Evolutionary conservation across 2,113 vertebrate genomes (phyloP).

Genomic region (Reinhardtius hippoglossoides): DNA sequence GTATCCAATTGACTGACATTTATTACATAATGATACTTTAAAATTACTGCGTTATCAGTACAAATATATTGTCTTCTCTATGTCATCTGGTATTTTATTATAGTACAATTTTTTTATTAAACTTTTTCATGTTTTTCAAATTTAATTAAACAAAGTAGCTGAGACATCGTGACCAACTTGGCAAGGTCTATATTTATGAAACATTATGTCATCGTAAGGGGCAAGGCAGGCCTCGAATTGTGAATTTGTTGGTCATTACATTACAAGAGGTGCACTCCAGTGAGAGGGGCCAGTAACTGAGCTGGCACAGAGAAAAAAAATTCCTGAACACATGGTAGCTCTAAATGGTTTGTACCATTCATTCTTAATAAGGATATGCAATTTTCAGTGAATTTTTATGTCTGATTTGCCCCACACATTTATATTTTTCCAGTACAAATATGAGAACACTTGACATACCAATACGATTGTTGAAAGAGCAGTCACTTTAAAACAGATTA

Average conservation of each 20-base stretch:
- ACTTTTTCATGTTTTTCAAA: constrained; percentile 9
- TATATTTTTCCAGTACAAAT: constrained; percentile 12
- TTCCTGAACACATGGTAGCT: constrained; percentile 29
- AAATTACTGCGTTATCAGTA: constrained; percentile 1
- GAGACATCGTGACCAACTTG: constrained; percentile 28
- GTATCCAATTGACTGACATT: constrained; percentile 5
- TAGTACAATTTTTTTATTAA: constrained; percentile 18
- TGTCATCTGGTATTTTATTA: background rate
- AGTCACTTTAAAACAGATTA: constrained; percentile 8
- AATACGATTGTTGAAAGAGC: constrained; percentile 7
- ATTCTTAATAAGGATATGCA: background rate
- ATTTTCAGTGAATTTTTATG: background rate
- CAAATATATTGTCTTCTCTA: background rate
- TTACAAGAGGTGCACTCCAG: background rate
- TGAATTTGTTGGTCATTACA: constrained; percentile 11
- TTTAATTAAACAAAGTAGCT: constrained; percentile 8
- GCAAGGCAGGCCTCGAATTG: constrained; percentile 13
- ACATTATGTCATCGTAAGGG: background rate
- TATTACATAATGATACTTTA: background rate
- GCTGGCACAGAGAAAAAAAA: constrained; percentile 10
- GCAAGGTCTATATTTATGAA: constrained; percentile 18
- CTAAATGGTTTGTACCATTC: constrained; percentile 27
- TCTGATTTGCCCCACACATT: background rate
- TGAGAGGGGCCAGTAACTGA: constrained; percentile 18
- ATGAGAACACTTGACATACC: background rate